A percentile compares a stretch with the other conserved stretches of the same genome.
Conservation (phyloP, 2,888 invertebrate species). For the Rhingia rostrata region DNA sequence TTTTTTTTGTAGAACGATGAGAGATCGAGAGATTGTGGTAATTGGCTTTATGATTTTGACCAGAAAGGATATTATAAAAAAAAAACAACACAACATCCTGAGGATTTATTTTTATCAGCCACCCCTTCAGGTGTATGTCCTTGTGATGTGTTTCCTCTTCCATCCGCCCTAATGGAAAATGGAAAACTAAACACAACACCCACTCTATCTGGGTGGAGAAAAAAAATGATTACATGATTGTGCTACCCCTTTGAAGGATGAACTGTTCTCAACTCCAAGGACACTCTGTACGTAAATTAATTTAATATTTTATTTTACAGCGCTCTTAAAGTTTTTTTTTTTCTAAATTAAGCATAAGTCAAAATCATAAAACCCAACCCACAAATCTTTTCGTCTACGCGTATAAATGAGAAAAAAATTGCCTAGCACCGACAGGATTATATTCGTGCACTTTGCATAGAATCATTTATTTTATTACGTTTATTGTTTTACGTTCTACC, state of each 20-base stretch:
- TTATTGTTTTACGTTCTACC: constrained; percentile 36
- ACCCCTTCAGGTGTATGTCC: constrained; percentile 39
- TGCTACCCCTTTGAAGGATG: constrained; percentile 7
- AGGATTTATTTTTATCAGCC: constrained; percentile 1
- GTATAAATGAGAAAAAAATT: constrained; percentile 1
- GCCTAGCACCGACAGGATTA: constrained; percentile 1
- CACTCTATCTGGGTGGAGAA: not conserved
- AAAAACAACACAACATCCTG: constrained; percentile 21
- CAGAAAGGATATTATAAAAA: constrained; percentile 35
- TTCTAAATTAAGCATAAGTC: constrained; percentile 18
- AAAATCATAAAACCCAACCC: constrained; percentile 35
- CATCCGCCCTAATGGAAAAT: not conserved
- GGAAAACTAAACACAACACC: constrained; percentile 2
- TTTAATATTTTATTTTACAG: not conserved
- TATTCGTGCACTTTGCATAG: constrained; percentile 39
- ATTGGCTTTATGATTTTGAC: constrained; percentile 49
- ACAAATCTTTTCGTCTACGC: constrained; percentile 46
- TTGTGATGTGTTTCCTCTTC: constrained; percentile 35
- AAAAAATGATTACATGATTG: constrained; percentile 8
- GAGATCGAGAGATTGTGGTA: constrained; percentile 27
- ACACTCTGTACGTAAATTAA: constrained; percentile 24
- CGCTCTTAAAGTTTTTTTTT: constrained; percentile 10
- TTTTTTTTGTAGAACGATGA: constrained; percentile 50
- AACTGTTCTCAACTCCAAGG: constrained; percentile 24
- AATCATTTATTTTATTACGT: constrained; percentile 20